A percentile compares a stretch with the other conserved stretches of the same genome.
Conservation (phyloP, 2,113 vertebrate genomes). For the Sakesphorus luctuosus region DNA sequence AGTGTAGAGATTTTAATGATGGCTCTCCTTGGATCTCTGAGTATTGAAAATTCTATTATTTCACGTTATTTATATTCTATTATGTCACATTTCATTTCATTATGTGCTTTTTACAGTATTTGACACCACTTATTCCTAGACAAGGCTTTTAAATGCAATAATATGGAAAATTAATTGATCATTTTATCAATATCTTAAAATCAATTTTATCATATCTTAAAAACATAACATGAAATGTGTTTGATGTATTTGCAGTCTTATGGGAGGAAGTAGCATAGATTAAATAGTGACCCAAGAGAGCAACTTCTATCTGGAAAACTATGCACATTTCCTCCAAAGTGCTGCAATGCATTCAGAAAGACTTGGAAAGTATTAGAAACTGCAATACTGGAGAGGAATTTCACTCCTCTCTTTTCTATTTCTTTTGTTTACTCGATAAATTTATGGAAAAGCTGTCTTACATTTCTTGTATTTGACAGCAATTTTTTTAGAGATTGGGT, state of each 20-base stretch:
- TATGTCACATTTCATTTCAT: not conserved
- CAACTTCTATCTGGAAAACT: not conserved
- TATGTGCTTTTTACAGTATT: not conserved
- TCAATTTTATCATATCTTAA: too few relatives aligned
- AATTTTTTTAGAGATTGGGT: not conserved
- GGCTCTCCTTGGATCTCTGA: too few relatives aligned
- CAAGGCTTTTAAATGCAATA: not conserved
- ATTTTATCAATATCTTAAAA: too few relatives aligned
- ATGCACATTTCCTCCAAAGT: not conserved
- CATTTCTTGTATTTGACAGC: not conserved
- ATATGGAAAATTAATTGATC: not conserved
- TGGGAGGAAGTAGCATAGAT: not conserved
- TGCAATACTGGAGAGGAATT: not conserved
- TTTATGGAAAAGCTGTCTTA: accelerated
- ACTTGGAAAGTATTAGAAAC: not conserved
- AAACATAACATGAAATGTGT: not conserved
- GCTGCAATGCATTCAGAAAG: not conserved
- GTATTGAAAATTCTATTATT: too few relatives aligned
- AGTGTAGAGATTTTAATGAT: too few relatives aligned
- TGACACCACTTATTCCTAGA: not conserved
- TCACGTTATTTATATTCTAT: not conserved
- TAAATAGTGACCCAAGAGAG: not conserved
- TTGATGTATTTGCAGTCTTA: not conserved
- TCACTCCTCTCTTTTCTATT: not conserved
- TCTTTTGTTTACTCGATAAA: not conserved